These are phyloP conservation scores for Parotocinclus haroldoi DNA, from an alignment of 2,797 vertebrate genomes.

Conservation along the genomic window DNA sequence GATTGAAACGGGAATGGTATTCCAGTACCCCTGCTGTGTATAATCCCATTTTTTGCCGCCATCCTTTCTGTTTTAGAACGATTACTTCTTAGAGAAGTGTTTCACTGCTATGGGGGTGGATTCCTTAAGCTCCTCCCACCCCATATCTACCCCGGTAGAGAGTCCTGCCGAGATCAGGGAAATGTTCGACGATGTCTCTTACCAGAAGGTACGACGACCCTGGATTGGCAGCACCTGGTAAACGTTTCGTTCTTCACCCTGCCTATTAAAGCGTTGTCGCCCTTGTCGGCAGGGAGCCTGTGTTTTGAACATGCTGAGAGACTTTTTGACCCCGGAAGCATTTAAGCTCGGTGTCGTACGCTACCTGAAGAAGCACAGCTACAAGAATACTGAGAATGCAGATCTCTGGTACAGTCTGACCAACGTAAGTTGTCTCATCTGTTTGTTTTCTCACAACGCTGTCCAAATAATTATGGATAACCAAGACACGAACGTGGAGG, in stretches of 20 bases:
- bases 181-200: constrained; percentile 81
- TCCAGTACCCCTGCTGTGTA: too few relatives aligned
- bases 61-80: constrained; percentile 61
- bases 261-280: too few relatives aligned
- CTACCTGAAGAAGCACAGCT: constrained; percentile 72
- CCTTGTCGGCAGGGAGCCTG: constrained; percentile 68
- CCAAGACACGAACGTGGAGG: too few relatives aligned
- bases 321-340: constrained; percentile 65
- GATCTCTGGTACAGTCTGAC: constrained; percentile 74
- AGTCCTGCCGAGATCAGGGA: constrained; percentile 73
- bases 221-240: not conserved
- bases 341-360: constrained; percentile 71
- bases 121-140: constrained; percentile 76
- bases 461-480: too few relatives aligned
- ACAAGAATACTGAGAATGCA: constrained; percentile 70
- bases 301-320: constrained; percentile 76
- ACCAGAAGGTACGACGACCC: constrained; percentile 68
- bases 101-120: constrained; percentile 74
- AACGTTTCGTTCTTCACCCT: not conserved
- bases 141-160: constrained; percentile 75
- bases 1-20: too few relatives aligned
- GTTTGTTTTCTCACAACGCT: too few relatives aligned
- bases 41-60: too few relatives aligned
- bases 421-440: constrained; percentile 66
- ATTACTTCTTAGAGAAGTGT: constrained; percentile 71